phyloP scores from a whole-genome alignment of 1,140 invertebrate genomes.

The Lycorma delicatula region DNA sequence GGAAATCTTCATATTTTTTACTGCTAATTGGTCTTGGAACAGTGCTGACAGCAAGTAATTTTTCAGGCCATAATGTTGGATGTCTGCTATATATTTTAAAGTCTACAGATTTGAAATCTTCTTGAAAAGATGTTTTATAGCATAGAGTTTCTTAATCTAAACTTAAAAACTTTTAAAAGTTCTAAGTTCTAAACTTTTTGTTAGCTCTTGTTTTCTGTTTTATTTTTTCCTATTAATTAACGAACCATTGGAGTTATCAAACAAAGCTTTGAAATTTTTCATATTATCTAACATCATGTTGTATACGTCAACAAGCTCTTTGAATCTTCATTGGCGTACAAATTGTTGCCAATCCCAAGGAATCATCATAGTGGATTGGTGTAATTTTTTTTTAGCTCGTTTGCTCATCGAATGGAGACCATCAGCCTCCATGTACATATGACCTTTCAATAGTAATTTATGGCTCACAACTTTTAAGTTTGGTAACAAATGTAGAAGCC shows the following conservation, averaged over 20 bases:
- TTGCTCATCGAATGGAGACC: slow-evolving; percentile 13
- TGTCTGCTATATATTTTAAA: not conserved
- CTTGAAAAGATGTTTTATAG: not conserved
- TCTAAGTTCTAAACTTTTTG: not conserved
- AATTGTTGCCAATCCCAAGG: slow-evolving; percentile 13
- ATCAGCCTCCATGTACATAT: slow-evolving; percentile 19
- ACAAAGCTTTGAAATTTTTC: slow-evolving; percentile 13
- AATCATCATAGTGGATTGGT: not conserved
- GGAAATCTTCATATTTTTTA: not conserved
- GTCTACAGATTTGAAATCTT: not conserved
- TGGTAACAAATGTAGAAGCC: slow-evolving; percentile 9
- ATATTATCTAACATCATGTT: slow-evolving; percentile 13
- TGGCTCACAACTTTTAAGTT: slow-evolving; percentile 14
- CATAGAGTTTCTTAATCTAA: not conserved
- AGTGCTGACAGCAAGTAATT: not conserved
- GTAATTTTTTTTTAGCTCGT: slow-evolving; percentile 11
- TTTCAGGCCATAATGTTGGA: not conserved
- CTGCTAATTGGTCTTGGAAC: not conserved
- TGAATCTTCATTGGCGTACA: not conserved
- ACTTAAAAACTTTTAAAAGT: not conserved
- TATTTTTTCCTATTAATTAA: not conserved
- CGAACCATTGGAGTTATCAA: not conserved
- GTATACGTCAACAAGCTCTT: not conserved
- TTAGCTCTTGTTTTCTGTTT: not conserved
- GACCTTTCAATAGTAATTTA: slow-evolving; percentile 14